phyloP scores from a whole-genome alignment of 2,888 invertebrate species.

The Dioctria rufipes region DNA sequence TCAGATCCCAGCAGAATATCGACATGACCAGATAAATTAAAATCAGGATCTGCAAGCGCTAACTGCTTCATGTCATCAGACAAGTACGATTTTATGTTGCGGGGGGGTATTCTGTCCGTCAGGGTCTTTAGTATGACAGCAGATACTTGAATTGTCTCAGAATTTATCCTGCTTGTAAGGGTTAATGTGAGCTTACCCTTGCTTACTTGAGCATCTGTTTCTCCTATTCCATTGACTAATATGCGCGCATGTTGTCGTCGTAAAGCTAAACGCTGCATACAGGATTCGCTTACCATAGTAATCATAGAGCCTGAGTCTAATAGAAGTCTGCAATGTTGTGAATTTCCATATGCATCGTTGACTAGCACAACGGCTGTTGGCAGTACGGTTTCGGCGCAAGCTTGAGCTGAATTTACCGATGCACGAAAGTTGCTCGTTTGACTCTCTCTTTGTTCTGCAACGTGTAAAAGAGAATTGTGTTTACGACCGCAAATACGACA shows the following conservation, averaged over 20 bases:
- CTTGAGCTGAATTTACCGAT: background rate
- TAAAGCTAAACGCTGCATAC: background rate
- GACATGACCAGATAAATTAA: no score
- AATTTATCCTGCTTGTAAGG: background rate
- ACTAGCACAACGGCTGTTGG: no score
- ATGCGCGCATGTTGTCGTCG: background rate
- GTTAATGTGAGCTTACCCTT: background rate
- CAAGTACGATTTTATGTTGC: no score
- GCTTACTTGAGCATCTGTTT: background rate
- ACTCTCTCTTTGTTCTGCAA: background rate
- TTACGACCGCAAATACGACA: background rate
- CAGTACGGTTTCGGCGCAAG: no score
- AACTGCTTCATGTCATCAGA: no score
- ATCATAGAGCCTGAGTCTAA: background rate
- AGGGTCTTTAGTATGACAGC: no score
- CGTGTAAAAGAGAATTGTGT: background rate
- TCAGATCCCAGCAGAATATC: no score
- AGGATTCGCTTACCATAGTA: background rate
- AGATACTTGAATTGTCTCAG: background rate
- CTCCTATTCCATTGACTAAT: background rate
- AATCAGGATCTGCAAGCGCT: no score
- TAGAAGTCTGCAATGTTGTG: slow-evolving; percentile 5
- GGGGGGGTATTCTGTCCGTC: no score
- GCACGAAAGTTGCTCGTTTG: background rate
- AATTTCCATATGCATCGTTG: no score